A percentile compares a stretch with the other conserved stretches of the same genome.
Conservation (phyloP, 2,113 vertebrate species). For the Pseudopipra pipra region DNA sequence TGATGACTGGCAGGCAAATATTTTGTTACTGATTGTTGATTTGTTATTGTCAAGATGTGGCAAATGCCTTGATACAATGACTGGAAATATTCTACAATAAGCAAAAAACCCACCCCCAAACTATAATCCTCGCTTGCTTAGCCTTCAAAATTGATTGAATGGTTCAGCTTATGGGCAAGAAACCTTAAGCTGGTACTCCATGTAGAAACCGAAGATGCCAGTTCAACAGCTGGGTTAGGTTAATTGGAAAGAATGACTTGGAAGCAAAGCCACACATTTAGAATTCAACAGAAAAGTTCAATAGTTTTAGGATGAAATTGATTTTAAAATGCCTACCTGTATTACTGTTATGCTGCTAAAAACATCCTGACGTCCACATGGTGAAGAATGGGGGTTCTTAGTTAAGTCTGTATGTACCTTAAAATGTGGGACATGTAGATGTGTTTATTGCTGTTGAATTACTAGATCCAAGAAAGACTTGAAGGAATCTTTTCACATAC, state of each 20-base stretch:
- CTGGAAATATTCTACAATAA: neutral
- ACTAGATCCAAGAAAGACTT: neutral
- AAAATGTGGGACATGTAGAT: neutral
- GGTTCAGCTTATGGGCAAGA: neutral
- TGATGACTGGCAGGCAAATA: neutral
- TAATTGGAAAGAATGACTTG: neutral
- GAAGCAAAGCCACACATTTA: neutral
- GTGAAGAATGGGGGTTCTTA: neutral
- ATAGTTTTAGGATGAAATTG: neutral
- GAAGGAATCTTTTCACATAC: neutral
- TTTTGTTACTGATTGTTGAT: neutral
- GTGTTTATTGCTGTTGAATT: neutral
- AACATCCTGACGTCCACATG: accelerated
- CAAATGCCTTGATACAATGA: neutral
- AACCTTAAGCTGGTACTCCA: neutral
- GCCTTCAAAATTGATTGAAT: slow-evolving; percentile 12
- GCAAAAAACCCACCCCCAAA: neutral
- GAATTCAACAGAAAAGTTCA: neutral
- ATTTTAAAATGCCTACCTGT: neutral
- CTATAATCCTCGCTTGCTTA: neutral
- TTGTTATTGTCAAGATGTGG: neutral
- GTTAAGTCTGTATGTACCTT: neutral
- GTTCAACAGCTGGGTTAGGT: neutral
- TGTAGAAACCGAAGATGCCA: neutral
- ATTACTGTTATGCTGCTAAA: neutral